A percentile compares a stretch with the other conserved stretches of the same genome.
Conservation (phyloP, 2,797 vertebrate species). For the Macroramphosus scolopax region DNA sequence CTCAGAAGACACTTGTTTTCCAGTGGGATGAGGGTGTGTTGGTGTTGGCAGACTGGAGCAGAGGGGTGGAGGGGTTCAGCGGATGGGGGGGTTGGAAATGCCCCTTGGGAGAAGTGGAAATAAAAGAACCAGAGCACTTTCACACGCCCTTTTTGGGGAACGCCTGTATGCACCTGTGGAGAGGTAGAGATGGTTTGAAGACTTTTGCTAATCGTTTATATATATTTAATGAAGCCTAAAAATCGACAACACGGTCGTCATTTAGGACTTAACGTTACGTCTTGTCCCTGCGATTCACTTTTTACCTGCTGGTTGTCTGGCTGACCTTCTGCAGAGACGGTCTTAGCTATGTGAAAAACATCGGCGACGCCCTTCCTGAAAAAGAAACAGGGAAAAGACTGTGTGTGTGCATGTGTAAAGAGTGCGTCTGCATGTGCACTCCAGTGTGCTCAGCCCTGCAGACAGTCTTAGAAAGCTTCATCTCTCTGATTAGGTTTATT, state of each 20-base stretch:
- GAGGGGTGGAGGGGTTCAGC: constrained; percentile 47
- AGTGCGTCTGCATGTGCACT: constrained; percentile 4
- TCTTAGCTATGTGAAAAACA: constrained; percentile 44
- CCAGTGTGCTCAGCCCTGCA: constrained; percentile 13
- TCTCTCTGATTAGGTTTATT: constrained; percentile 61
- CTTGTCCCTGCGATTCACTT: constrained; percentile 15
- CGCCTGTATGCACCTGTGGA: constrained; percentile 67
- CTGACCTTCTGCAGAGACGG: constrained; percentile 38
- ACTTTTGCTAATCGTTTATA: constrained; percentile 2
- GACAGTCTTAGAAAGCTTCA: constrained; percentile 22
- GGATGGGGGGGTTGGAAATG: constrained; percentile 16
- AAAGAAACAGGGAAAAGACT: constrained; percentile 22
- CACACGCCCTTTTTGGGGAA: constrained; percentile 62
- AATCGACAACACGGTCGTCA: constrained; percentile 6
- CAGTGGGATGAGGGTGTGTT: constrained; percentile 70
- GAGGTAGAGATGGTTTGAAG: constrained; percentile 30
- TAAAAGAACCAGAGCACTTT: constrained; percentile 71
- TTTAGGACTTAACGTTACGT: constrained; percentile 1
- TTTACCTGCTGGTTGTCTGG: constrained; percentile 12
- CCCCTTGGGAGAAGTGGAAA: constrained; percentile 62
- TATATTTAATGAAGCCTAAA: constrained; percentile 8
- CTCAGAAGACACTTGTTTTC: constrained; percentile 78
- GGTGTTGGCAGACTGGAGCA: constrained; percentile 72
- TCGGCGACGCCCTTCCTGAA: constrained; percentile 57
- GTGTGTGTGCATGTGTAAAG: constrained; percentile 2